Base-by-base conservation (phyloP, 2,113 vertebrate species). In the Gasterosteus aculeatus region DNA sequence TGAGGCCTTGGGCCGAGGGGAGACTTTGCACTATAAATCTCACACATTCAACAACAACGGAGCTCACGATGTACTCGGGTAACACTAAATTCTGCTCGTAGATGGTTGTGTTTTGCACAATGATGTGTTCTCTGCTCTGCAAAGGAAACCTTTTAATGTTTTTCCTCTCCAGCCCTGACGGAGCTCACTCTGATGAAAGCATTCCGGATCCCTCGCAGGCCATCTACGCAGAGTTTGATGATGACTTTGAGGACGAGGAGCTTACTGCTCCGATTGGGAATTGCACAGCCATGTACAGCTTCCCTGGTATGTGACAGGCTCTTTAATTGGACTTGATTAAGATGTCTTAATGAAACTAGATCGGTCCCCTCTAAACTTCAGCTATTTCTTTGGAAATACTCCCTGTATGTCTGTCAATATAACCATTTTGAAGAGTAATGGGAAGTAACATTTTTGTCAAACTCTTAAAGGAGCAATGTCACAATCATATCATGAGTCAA, bases 211-310 rank as follows among this genome's bases (percentile, higher is more conserved):
- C 93, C 60, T 93, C 94, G 9, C 94, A 95, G 61, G 93, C 94
- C 78, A 95, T 96, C 85, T 96, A 96, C 31, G 95, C 96, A 0
- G 96, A 97, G 78, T 97, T 97, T 33, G 95, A 97, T 44, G 96
- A 97, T 16, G 96, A 97, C 73, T 97, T 97, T 82, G 95, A 95
- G 54, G 95, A 96, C 4, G 96, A 97, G 68, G 96, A 96, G 1
- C 73, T 92, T 1, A 67, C 89, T 0, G 81, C 91, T 26, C 94
- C 96, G 16, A 96, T 97, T 7, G 96, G 96, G 49, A 94, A 92
- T 63, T 97, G 96, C 63, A 95, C 95, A 67, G 96, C 96, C n/a
- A 92, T 97, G 79, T 97, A 97, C 79, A 95, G 93, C 82, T 97
- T 97, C 58, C 95, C 96, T 68, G 96, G 96, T 97, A 90, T 12